Conservation (phyloP, 1,140 invertebrate genomes). For the Helicoverpa zea region DNA sequence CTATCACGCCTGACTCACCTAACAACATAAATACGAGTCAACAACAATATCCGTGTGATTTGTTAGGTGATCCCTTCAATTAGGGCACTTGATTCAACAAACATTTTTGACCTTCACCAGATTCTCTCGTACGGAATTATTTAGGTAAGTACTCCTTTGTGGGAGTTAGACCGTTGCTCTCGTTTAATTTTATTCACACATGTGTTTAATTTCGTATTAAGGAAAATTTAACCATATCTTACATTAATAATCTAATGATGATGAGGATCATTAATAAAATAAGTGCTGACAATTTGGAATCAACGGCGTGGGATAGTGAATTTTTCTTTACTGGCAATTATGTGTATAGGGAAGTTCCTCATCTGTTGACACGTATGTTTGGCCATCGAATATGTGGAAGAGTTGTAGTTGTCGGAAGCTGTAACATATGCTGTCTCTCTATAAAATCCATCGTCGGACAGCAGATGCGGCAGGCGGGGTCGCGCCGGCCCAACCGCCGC, state of each 20-base stretch:
- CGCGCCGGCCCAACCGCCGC: conserved; percentile 58
- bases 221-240: neutral
- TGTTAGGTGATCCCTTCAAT: conserved; percentile 43
- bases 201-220: neutral
- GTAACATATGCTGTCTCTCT: conserved; percentile 70
- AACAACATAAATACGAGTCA: conserved; percentile 53
- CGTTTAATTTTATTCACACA: neutral
- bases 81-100: conserved; percentile 35
- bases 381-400: conserved; percentile 3
- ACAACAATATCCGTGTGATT: conserved; percentile 28
- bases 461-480: conserved; percentile 77
- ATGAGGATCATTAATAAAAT: too few species aligned
- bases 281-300: too few species aligned
- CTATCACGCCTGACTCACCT: conserved; percentile 74
- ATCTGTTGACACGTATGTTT: conserved; percentile 2
- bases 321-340: neutral
- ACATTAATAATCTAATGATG: too few species aligned
- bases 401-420: conserved; percentile 59
- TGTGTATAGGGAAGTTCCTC: conserved; percentile 6
- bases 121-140: neutral
- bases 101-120: conserved; percentile 16
- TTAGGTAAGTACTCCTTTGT: neutral
- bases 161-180: neutral
- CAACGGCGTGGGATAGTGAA: neutral
- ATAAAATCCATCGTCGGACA: conserved; percentile 76